Conservation (phyloP, 2,888 invertebrate species). For the Tupiocoris notatus region DNA sequence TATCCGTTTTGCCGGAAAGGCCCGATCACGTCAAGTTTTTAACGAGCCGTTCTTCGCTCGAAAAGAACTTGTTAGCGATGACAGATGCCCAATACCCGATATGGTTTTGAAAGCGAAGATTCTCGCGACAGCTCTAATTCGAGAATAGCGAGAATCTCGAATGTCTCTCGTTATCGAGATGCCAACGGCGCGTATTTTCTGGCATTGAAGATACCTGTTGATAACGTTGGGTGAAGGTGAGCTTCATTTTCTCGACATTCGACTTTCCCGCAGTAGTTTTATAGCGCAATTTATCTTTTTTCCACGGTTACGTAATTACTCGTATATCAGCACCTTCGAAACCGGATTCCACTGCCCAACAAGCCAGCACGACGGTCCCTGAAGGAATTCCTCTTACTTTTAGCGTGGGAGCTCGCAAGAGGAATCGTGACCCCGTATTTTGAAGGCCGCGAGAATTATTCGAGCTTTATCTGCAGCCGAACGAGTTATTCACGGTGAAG, state of each 20-base stretch:
- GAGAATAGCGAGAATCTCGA: too few species aligned
- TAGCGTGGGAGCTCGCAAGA: slow-evolving; percentile 17
- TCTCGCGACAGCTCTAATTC: too few species aligned
- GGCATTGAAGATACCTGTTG: too few species aligned
- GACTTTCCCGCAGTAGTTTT: too few species aligned
- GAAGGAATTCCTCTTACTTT: slow-evolving; percentile 29
- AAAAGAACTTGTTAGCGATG: not conserved
- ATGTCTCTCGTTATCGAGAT: too few species aligned
- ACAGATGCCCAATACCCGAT: not conserved
- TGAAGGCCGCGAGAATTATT: not conserved
- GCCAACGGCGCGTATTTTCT: too few species aligned
- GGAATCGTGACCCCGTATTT: not conserved
- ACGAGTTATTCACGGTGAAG: not conserved
- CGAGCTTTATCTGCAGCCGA: too few species aligned
- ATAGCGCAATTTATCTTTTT: slow-evolving; percentile 13
- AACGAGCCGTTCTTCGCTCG: not conserved
- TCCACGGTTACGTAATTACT: slow-evolving; percentile 24
- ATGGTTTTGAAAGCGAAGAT: too few species aligned
- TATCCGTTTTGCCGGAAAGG: too few species aligned
- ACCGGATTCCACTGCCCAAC: slow-evolving; percentile 31
- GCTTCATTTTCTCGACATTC: too few species aligned
- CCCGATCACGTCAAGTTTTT: not conserved
- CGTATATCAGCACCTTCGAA: slow-evolving; percentile 20
- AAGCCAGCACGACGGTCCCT: not conserved
- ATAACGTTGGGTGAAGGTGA: too few species aligned